These are phyloP conservation scores for Colostygia pectinataria DNA, from an alignment of 2,888 invertebrate genomes.

Conservation along the genomic window DNA sequence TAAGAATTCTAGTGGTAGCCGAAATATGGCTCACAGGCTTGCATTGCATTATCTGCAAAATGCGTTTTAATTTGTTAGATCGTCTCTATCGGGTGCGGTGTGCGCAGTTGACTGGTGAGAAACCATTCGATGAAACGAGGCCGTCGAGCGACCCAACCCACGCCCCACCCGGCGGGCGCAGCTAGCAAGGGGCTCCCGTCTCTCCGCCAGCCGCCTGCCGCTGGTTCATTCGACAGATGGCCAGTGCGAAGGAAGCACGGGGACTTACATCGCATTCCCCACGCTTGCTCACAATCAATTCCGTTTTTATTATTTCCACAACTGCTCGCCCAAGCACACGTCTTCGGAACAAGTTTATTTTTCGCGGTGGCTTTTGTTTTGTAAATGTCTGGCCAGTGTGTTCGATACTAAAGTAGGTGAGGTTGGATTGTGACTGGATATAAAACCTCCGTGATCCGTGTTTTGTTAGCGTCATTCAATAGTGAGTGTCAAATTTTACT, in stretches of 20 bases:
- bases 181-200: constrained; percentile 41
- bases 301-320: constrained; percentile 12
- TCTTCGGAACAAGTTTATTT: constrained; percentile 18
- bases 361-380: constrained; percentile 22
- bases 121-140: constrained; percentile 31
- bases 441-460: constrained; percentile 1
- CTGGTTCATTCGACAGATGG: constrained; percentile 47
- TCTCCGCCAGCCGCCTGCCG: constrained; percentile 29
- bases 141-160: constrained; percentile 54
- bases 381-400: constrained; percentile 9
- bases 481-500: constrained; percentile 6
- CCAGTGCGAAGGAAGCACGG: constrained; percentile 32
- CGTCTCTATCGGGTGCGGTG: constrained; percentile 55
- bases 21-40: constrained; percentile 42
- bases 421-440: background rate
- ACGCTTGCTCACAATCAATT: constrained; percentile 13
- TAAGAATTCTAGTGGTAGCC: constrained; percentile 47
- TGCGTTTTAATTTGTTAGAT: constrained; percentile 49
- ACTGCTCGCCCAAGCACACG: constrained; percentile 20
- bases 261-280: constrained; percentile 1
- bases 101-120: constrained; percentile 32
- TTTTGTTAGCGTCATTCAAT: constrained; percentile 1
- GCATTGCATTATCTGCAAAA: constrained; percentile 49
- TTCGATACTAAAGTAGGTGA: constrained; percentile 10
- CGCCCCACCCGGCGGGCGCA: constrained; percentile 47